Base-by-base conservation (phyloP, 2,113 vertebrate genomes). In the Scomber japonicus region DNA sequence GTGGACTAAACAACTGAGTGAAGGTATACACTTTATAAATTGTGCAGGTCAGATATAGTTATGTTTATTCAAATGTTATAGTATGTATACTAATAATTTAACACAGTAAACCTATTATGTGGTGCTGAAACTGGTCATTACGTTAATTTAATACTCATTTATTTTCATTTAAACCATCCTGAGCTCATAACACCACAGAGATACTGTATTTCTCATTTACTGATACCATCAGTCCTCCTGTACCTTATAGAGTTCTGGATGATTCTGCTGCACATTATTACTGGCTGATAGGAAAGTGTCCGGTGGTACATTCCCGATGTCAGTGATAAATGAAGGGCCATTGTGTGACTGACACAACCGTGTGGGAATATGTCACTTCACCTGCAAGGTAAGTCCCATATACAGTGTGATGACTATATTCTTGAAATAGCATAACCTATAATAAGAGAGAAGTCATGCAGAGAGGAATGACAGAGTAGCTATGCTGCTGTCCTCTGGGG, bases 351-450 rank as follows among this genome's bases (percentile, higher is more conserved):
- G 60, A 81, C 74, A 61, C 21, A 46, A 14, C 56, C 40, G 21
- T 67, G 72, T 35, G 69, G 48, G 19, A 49, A 69, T 64, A 53
- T 80, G 69, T 54, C 63, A 48, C 46, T 16, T 50, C 17, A 51
- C 16, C 55, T 53, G 70, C 45, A 30, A 70, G 80, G 67, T 76
- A 51, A 65, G 65, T 44, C 31, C 53, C 17, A 45, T 31, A 30
- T 44, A 65, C 35, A 40, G 35, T 40, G 9, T 53, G 40, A 81
- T 51, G 53, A 72, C 68, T 67, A 4, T 45, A 71, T 31, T 71
- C 54, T 77, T 11, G 49, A 65, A 78, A 70, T 54, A 71, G 71
- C 50, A 48, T 40, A 31, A 55, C 53, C 61, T 71, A 76, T 80
- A 67, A 76, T 65, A 57, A 72, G 54, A 51, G 61, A 51, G 51